phyloP scores from a whole-genome alignment of 2,888 invertebrate genomes.

The Acleris literana region DNA sequence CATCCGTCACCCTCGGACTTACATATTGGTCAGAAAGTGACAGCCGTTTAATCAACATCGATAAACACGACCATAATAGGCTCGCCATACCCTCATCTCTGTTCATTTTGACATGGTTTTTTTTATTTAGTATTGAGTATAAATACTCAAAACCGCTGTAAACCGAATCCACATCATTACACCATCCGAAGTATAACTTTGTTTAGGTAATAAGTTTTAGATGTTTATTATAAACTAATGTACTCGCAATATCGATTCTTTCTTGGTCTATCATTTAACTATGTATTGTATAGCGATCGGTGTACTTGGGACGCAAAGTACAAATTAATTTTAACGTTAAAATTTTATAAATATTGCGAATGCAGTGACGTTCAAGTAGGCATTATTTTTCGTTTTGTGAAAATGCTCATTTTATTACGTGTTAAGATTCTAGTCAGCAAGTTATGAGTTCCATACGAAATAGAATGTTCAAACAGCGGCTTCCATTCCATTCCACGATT shows the following conservation, averaged over 20 bases:
- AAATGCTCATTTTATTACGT: slow-evolving; percentile 81
- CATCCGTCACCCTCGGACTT: neutral
- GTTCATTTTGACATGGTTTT: slow-evolving; percentile 17
- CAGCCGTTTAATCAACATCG: too few relatives aligned
- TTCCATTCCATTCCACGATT: slow-evolving; percentile 45
- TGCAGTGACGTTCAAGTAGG: slow-evolving; percentile 51
- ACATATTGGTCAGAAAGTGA: neutral
- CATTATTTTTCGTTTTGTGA: slow-evolving; percentile 68
- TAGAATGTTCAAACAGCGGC: slow-evolving; percentile 54
- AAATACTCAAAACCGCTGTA: slow-evolving; percentile 27
- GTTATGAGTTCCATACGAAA: slow-evolving; percentile 72
- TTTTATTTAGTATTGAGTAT: slow-evolving; percentile 24
- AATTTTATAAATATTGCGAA: slow-evolving; percentile 48
- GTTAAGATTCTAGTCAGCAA: slow-evolving; percentile 82
- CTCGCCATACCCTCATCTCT: neutral
- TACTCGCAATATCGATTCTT: slow-evolving; percentile 61
- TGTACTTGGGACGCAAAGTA: slow-evolving; percentile 43
- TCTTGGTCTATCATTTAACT: slow-evolving; percentile 38
- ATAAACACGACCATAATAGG: too few relatives aligned
- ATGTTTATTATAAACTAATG: slow-evolving; percentile 54
- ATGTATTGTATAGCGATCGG: slow-evolving; percentile 43
- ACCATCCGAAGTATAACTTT: slow-evolving; percentile 67
- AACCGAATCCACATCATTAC: slow-evolving; percentile 22
- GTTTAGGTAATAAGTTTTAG: slow-evolving; percentile 68
- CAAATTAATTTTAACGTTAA: slow-evolving; percentile 48